Evolutionary conservation across 2,797 vertebrate species (phyloP), one percentile per base, ranked within the genome.

Genomic region (Etheostoma nigrum): DNA sequence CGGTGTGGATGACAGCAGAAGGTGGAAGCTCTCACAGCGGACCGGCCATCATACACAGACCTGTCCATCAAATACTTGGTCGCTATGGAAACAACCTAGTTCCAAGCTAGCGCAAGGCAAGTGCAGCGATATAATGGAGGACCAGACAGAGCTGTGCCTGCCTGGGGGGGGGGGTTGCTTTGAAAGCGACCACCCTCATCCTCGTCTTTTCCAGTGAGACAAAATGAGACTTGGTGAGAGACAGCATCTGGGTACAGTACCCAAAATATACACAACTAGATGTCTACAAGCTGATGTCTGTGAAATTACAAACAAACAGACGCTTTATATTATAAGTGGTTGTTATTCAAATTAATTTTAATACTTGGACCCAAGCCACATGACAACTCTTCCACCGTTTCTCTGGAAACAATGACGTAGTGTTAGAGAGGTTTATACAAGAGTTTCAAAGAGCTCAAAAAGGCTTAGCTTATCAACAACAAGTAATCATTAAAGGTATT

Each of bases 1-100:
- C 60, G 2, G 47, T 69, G 72, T 54, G 60, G 53, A 25, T 57
- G 71, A 80, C 76, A 83, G 76, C 71, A 79, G 65, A 83, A 44
- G 64, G 71, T 77, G 75, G 71, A 74, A 68, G 62, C 83, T 84
- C 83, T 75, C 74, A 48, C 73, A 57, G 86, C 54, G 49, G 81
- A 85, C 87, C 58, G 83, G 75, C 86, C 88, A 81, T 88, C 87
- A 81, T 76, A 79, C 90, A 74, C 83, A 74, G 84, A 81, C 78
- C 87, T 91, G 93, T 93, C 93, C 87, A 70, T 94, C 93, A 94
- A 92, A 88, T 89, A 76, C 75, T 76, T 27, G 72, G 89, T 94
- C 33, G 72, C 84, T 90, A 93, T 94, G 90, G 93, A 89, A 94
- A 94, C 93, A 94, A 94, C 93, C 93, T 88, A 94, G 88, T 92